Percentiles rank a stretch among this genome's conserved stretches.
Conservation (phyloP, 2,113 vertebrate genomes). For the Peromyscus californicus region DNA sequence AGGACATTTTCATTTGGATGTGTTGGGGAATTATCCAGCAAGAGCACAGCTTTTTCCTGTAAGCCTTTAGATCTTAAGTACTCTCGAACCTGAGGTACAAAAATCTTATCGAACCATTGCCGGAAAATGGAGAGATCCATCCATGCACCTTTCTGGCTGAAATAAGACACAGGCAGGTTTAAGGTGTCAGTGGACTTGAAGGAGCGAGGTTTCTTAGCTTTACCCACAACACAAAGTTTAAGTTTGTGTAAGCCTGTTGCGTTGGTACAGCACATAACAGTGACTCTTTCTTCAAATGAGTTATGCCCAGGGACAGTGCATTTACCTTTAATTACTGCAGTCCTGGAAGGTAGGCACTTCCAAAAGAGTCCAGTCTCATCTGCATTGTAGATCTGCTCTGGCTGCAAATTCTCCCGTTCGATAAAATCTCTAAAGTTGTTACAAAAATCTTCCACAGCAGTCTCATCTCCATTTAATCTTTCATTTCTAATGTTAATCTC, state of each 20-base stretch:
- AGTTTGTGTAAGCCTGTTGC: slow-evolving; percentile 84
- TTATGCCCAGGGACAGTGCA: slow-evolving; percentile 61
- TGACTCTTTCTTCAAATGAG: slow-evolving; percentile 76
- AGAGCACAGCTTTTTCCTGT: slow-evolving; percentile 82
- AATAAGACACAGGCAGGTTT: slow-evolving; percentile 83
- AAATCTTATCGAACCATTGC: slow-evolving; percentile 83
- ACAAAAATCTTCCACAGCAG: slow-evolving; percentile 79
- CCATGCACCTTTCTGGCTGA: slow-evolving; percentile 82
- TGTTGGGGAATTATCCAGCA: slow-evolving; percentile 82
- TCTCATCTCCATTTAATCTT: slow-evolving; percentile 72
- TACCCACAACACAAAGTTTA: slow-evolving; percentile 83
- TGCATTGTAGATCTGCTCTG: slow-evolving; percentile 82
- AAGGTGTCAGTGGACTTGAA: slow-evolving; percentile 78
- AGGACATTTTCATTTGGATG: slow-evolving; percentile 83
- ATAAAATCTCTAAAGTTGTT: slow-evolving; percentile 73
- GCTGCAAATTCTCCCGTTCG: slow-evolving; percentile 75
- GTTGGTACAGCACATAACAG: slow-evolving; percentile 83
- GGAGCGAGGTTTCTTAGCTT: slow-evolving; percentile 78
- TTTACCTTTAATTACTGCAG: slow-evolving; percentile 71
- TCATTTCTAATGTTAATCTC: slow-evolving; percentile 80
- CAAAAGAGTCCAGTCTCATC: slow-evolving; percentile 84
- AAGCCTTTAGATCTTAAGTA: slow-evolving; percentile 80
- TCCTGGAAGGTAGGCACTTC: slow-evolving; percentile 76
- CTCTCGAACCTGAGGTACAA: slow-evolving; percentile 84
- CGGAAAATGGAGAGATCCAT: slow-evolving; percentile 83